These are phyloP conservation scores for Chrysochloris asiatica DNA, from an alignment of 2,113 vertebrate species.

Conservation along the genomic window DNA sequence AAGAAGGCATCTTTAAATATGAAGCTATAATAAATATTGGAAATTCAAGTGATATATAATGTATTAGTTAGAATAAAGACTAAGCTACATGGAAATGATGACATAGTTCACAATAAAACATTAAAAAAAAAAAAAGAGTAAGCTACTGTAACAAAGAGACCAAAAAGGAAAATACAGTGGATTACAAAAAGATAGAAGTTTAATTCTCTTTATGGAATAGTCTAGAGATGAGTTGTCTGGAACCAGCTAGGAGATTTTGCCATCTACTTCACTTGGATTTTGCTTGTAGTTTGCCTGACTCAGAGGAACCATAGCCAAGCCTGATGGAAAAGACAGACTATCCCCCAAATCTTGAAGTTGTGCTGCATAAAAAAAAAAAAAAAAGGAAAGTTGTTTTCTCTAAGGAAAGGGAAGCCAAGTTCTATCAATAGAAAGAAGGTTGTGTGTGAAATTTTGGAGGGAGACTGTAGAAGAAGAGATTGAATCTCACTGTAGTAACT, in stretches of 20 bases:
- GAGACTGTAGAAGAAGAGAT: neutral
- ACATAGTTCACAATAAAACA: too few species aligned
- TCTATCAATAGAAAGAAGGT: neutral
- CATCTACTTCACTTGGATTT: neutral
- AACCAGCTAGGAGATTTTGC: neutral
- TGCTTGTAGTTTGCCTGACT: neutral
- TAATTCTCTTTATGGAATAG: neutral
- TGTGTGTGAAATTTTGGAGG: neutral
- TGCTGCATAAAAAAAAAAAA: too few species aligned
- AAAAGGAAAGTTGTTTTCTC: too few species aligned
- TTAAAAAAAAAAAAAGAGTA: too few species aligned
- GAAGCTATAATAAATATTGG: constrained; percentile 13
- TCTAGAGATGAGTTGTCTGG: neutral
- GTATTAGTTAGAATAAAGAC: neutral
- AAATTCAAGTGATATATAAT: neutral
- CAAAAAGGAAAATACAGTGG: neutral
- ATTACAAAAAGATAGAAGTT: neutral
- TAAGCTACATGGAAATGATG: too few species aligned
- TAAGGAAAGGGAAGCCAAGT: too few species aligned
- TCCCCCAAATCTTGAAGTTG: too few species aligned
- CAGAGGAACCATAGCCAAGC: too few species aligned
- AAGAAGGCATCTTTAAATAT: neutral
- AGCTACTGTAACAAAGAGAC: neutral
- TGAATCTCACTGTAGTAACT: neutral
- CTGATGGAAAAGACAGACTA: too few species aligned